These are phyloP conservation scores for Notospermus geniculatus DNA, from an alignment of 1,140 invertebrate genomes.

Conservation along the genomic window DNA sequence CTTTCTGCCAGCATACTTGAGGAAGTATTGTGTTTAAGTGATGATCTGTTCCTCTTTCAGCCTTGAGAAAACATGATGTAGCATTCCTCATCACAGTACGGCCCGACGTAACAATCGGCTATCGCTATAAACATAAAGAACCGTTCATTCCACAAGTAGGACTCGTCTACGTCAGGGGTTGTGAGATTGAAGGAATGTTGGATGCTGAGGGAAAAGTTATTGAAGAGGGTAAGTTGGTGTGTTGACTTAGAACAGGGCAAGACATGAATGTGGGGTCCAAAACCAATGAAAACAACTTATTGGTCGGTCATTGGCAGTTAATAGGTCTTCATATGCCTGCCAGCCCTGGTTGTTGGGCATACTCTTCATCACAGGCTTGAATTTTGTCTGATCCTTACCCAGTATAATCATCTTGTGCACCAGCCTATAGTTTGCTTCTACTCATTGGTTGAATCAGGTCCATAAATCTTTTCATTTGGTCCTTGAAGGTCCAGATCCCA, in stretches of 20 bases:
- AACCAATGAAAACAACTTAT: too few species aligned
- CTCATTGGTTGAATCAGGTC: background rate
- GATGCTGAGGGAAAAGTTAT: slow-evolving; percentile 93
- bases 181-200: slow-evolving; percentile 98
- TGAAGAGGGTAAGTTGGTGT: slow-evolving; percentile 71
- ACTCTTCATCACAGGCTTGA: too few species aligned
- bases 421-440: too few species aligned
- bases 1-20: too few species aligned
- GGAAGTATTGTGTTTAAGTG: too few species aligned
- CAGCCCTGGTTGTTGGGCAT: too few species aligned
- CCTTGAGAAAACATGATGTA: slow-evolving; percentile 93
- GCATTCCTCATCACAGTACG: slow-evolving; percentile 92
- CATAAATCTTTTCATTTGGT: background rate
- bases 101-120: slow-evolving; percentile 76
- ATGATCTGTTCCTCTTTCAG: slow-evolving; percentile 36
- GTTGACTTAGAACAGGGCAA: too few species aligned
- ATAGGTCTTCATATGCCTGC: too few species aligned
- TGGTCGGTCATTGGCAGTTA: too few species aligned
- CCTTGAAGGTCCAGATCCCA: slow-evolving; percentile 71
- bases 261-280: too few species aligned
- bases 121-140: slow-evolving; percentile 52
- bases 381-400: too few species aligned
- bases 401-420: too few species aligned
- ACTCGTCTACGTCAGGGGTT: slow-evolving; percentile 87
- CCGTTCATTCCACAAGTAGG: slow-evolving; percentile 67